Evolutionary conservation across 2,888 invertebrate genomes (phyloP), one percentile per base, ranked within the genome.

Genomic region (Orchesellides sinensis): DNA sequence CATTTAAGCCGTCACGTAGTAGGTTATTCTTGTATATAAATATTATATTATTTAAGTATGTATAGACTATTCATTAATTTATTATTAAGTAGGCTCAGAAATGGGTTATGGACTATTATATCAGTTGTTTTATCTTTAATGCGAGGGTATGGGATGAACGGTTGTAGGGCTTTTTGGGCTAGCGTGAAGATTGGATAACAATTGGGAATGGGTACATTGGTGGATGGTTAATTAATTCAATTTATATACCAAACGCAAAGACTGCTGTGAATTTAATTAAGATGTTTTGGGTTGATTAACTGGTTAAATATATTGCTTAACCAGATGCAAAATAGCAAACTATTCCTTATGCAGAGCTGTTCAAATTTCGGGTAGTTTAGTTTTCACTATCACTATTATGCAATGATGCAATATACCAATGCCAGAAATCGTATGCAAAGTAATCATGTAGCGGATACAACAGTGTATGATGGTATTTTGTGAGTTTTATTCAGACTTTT

Each of bases 241-340:
- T 17, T 21, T 61, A 65, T 65, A 77, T 77, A 68, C 77, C 68
- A 66, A 21, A 75, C 27, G 5, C 61, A 54, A 75, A 77, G 77
- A 77, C 77, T 77, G 77, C 77, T 77, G 77, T 77, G 68, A 77
- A 77, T 65, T 40, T 29, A 74, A 45, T 59, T 56, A 68, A 35
- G 2, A 70, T 70, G n/a, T 49, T 49, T 2, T 3, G 17, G 49
- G 12, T 17, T 21, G n/a, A 49, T 21, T 49, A 49, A 35, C 35
- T 49, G 49, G 49, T 49, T 49, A 49, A 49, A 12, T 49, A 12
- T 8, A 8, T 49, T 49, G 49, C 49, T 49, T 49, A 19, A 49
- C 19, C 19, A 49, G 40, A 40, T 32, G 10, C 10, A 32, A 10
- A 47, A n/a, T 8, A 49, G 49, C 49, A n/a, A n/a, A n/a, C n/a